Conservation (phyloP, 2,113 vertebrate genomes). For the Corythornis vintsioides region DNA sequence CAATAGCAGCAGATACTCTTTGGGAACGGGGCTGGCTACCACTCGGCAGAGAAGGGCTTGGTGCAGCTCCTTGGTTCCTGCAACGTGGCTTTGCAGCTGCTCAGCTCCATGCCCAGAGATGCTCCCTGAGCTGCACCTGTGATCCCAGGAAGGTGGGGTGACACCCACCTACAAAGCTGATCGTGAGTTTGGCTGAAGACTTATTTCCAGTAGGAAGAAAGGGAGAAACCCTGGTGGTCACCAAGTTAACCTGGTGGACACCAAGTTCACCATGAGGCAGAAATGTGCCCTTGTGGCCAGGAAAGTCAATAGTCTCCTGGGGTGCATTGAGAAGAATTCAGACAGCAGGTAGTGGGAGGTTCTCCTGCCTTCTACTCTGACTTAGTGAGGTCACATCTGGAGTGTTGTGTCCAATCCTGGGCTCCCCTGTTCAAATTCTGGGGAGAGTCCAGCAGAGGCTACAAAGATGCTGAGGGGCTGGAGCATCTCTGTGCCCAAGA, state of each 20-base stretch:
- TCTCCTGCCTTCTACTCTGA: neutral
- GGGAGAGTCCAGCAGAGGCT: neutral
- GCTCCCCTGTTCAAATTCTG: neutral
- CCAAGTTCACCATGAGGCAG: neutral
- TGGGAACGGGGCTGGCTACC: neutral
- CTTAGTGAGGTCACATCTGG: neutral
- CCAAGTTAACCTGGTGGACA: neutral
- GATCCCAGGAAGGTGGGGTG: neutral
- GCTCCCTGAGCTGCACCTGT: neutral
- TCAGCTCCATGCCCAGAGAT: neutral
- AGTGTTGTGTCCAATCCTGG: neutral
- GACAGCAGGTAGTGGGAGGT: neutral
- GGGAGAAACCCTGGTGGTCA: neutral
- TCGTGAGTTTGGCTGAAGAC: accelerated
- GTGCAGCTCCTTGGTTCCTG: neutral
- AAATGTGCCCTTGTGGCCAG: neutral
- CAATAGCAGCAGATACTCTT: constrained; percentile 14
- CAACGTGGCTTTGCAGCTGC: neutral
- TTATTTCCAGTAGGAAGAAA: neutral
- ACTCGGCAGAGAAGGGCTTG: neutral
- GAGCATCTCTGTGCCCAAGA: neutral
- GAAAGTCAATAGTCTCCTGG: neutral
- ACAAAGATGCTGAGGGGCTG: neutral
- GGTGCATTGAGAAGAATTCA: neutral
- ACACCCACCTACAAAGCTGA: accelerated